Percentiles rank a stretch among this genome's conserved stretches.
phyloP scores from a whole-genome alignment of 2,888 invertebrate genomes.

The Epinotia bilunana region DNA sequence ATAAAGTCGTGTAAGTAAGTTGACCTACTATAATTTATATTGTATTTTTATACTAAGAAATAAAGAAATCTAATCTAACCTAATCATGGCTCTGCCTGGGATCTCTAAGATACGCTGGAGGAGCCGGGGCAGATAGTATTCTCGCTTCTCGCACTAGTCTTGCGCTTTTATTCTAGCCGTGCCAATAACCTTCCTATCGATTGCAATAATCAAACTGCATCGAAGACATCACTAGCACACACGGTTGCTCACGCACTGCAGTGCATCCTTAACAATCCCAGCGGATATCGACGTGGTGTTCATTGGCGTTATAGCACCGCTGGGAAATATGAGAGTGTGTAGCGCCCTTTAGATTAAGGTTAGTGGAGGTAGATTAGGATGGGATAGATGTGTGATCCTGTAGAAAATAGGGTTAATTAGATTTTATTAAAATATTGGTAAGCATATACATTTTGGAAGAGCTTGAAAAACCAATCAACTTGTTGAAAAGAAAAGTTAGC shows the following conservation, averaged over 20 bases:
- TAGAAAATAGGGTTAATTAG: background rate
- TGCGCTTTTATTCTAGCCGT: background rate
- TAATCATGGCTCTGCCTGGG: too few relatives aligned
- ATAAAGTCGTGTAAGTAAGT: too few relatives aligned
- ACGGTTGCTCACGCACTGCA: conserved; percentile 44
- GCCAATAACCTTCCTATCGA: conserved; percentile 1
- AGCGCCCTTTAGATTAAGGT: conserved; percentile 27
- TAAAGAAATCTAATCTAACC: too few relatives aligned
- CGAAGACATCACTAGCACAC: conserved; percentile 39
- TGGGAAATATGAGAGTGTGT: conserved; percentile 64
- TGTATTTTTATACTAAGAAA: too few relatives aligned
- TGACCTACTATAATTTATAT: too few relatives aligned
- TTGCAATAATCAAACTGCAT: conserved; percentile 36
- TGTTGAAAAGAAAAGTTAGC: too few relatives aligned
- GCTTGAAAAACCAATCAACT: too few relatives aligned
- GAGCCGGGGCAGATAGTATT: too few relatives aligned
- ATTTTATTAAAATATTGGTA: too few relatives aligned
- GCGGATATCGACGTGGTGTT: conserved; percentile 54
- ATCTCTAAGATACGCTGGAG: too few relatives aligned
- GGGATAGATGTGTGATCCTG: background rate
- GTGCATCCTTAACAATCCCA: conserved; percentile 51
- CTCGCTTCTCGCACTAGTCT: too few relatives aligned
- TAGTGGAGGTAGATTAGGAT: conserved; percentile 25
- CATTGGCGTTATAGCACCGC: conserved; percentile 57
- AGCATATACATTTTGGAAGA: too few relatives aligned